phyloP scores from a whole-genome alignment of 1,140 invertebrate species.

The Zaprionus tsacasi region DNA sequence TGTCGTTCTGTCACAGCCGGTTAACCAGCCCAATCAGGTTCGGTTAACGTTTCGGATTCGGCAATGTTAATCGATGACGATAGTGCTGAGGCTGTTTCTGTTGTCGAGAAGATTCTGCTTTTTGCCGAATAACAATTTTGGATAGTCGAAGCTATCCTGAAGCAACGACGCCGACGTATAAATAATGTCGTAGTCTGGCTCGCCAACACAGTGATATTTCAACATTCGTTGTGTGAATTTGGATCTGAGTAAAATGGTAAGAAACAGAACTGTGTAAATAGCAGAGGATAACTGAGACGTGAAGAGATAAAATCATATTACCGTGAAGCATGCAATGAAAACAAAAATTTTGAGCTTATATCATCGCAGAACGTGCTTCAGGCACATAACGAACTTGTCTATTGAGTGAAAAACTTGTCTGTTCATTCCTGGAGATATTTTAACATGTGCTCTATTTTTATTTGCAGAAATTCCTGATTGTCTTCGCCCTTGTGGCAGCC shows the following conservation, averaged over 20 bases:
- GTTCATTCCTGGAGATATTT: background rate
- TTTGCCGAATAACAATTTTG: conserved; percentile 50
- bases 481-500: conserved; percentile 71
- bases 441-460: background rate
- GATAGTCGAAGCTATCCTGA: conserved; percentile 64
- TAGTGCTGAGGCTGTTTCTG: conserved; percentile 11
- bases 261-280: conserved; percentile 24
- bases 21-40: conserved; percentile 75
- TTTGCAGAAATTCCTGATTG: conserved; percentile 73
- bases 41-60: conserved; percentile 65
- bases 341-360: conserved; percentile 12
- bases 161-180: conserved; percentile 65
- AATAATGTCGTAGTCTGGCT: conserved; percentile 73
- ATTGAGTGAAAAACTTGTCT: background rate
- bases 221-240: conserved; percentile 79
- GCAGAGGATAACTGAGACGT: conserved; percentile 37
- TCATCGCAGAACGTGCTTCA: conserved; percentile 3
- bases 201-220: conserved; percentile 76
- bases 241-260: conserved; percentile 79
- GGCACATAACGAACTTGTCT: background rate
- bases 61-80: conserved; percentile 31
- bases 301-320: conserved; percentile 21
- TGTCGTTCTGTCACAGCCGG: conserved; percentile 69
- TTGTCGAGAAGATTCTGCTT: conserved; percentile 74
- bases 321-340: conserved; percentile 21